These are phyloP conservation scores for Cyanoliseus patagonus DNA, from an alignment of 2,113 vertebrate genomes.

Conservation along the genomic window DNA sequence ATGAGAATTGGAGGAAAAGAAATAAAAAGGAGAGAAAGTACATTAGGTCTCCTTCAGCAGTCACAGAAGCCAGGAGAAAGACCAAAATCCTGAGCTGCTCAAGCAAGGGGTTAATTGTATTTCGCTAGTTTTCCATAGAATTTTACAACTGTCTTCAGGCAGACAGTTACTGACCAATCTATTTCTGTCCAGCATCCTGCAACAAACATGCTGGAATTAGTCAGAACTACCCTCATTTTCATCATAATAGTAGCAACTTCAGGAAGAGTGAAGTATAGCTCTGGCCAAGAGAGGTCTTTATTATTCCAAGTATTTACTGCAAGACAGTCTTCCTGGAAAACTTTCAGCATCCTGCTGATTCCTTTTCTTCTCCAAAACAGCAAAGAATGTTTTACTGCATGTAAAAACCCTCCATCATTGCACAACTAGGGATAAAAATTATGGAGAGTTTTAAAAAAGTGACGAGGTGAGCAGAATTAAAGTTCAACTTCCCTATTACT, in stretches of 20 bases:
- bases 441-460: constrained; percentile 56
- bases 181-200: neutral
- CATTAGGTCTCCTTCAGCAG: neutral
- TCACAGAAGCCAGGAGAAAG: neutral
- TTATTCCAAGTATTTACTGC: constrained; percentile 2
- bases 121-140: neutral
- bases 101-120: neutral
- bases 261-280: neutral
- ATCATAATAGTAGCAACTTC: neutral
- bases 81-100: neutral
- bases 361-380: constrained; percentile 4
- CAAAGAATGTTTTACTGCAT: neutral
- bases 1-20: neutral
- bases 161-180: neutral
- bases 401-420: neutral
- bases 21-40: neutral
- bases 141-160: neutral
- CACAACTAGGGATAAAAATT: constrained; percentile 41
- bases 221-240: neutral
- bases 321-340: neutral
- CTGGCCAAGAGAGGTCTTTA: neutral
- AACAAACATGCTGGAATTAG: neutral
- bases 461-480: constrained; percentile 60
- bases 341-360: neutral
- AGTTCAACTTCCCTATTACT: constrained; percentile 66